These are phyloP conservation scores for Tipula lateralis DNA, from an alignment of 2,888 invertebrate genomes.

Conservation along the genomic window DNA sequence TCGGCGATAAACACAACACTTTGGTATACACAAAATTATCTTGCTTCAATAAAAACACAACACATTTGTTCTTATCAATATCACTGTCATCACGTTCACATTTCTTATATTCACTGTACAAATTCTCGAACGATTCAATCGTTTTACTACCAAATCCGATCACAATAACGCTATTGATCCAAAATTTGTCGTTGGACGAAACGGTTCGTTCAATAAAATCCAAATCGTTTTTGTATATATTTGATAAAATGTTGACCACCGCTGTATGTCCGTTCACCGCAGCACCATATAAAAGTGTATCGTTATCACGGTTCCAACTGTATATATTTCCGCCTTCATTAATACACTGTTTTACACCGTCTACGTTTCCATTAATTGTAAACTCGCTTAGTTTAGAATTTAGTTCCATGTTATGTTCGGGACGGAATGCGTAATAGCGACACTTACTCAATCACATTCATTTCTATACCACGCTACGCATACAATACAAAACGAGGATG, in stretches of 20 bases:
- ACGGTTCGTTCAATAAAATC: neutral
- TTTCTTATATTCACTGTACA: neutral
- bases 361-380: neutral
- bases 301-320: neutral
- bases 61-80: neutral
- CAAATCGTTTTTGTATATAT: neutral
- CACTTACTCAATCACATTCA: no score
- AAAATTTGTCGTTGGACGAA: neutral
- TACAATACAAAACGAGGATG: no score
- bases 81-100: neutral
- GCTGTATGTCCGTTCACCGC: neutral
- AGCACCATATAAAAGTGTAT: neutral
- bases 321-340: neutral
- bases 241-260: neutral
- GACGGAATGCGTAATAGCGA: no score
- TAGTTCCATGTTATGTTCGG: no score
- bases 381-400: neutral
- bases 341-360: neutral
- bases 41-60: neutral
- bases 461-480: no score
- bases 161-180: neutral
- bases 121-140: neutral
- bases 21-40: neutral
- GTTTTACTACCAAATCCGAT: neutral
- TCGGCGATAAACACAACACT: neutral